These are phyloP conservation scores for Drosophila fulvimacula DNA, from an alignment of 2,888 invertebrate species.

Conservation along the genomic window DNA sequence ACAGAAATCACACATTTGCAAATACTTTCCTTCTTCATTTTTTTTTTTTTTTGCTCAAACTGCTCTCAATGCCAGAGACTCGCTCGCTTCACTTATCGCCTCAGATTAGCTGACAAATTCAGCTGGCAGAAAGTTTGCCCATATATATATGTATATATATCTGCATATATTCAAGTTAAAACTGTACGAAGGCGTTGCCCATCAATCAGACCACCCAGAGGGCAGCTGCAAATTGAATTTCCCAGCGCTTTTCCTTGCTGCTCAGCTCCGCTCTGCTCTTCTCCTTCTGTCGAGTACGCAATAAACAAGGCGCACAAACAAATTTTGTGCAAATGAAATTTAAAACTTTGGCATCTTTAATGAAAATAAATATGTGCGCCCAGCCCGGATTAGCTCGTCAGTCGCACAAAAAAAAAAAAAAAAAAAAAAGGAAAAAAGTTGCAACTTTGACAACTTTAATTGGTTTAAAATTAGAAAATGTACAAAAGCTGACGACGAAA, in stretches of 20 bases:
- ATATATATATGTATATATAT: not conserved
- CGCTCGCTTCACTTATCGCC: conserved; percentile 18
- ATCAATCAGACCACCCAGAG: conserved; percentile 70
- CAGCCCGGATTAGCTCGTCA: conserved; percentile 64
- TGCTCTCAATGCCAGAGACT: conserved; percentile 18
- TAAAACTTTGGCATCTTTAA: conserved; percentile 75
- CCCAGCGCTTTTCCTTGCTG: conserved; percentile 29
- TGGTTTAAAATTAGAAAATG: conserved; percentile 72
- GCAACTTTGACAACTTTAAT: conserved; percentile 75
- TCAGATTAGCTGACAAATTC: conserved; percentile 56
- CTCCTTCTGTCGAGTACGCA: not conserved
- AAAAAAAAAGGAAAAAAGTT: conserved; percentile 39
- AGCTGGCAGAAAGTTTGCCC: conserved; percentile 35
- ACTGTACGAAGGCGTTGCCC: conserved; percentile 8
- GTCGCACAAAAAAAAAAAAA: conserved; percentile 4
- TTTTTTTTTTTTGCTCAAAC: not conserved
- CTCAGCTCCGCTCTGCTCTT: not conserved
- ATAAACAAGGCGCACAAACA: conserved; percentile 26
- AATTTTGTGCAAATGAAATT: conserved; percentile 68
- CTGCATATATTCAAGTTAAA: conserved; percentile 11
- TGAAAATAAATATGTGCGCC: conserved; percentile 69
- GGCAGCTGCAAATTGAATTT: conserved; percentile 61
- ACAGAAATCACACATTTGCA: conserved; percentile 19
- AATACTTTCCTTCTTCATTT: not conserved
- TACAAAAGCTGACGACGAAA: conserved; percentile 21